Evolutionary conservation across 2,113 vertebrate genomes (phyloP).

Genomic region (Chlorodrepanis virens): DNA sequence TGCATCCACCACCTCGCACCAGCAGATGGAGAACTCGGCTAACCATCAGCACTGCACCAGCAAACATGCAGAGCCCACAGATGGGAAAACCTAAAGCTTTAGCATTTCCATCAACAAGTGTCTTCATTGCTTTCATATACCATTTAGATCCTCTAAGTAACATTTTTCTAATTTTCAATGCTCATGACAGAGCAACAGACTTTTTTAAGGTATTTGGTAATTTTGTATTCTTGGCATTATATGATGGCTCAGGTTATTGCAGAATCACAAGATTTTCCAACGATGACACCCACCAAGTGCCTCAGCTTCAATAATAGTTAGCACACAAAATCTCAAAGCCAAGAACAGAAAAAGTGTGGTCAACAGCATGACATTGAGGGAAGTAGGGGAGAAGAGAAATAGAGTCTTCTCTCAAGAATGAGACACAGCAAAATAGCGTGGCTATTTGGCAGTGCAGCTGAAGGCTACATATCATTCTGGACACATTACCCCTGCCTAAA

Average conservation of each 20-base stretch:
- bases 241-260: neutral
- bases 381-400: rapidly evolving
- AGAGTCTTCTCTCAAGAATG: neutral
- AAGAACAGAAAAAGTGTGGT: neutral
- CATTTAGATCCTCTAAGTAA: neutral
- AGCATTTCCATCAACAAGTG: neutral
- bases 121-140: neutral
- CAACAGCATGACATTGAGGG: neutral
- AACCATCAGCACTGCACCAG: rapidly evolving
- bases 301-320: neutral
- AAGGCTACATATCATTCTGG: neutral
- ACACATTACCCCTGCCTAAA: neutral
- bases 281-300: neutral
- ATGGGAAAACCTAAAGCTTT: neutral
- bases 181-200: neutral
- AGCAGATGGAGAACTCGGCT: constrained; percentile 48
- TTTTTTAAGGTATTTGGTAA: neutral
- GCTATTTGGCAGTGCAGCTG: neutral
- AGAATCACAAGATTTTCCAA: neutral
- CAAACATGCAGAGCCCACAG: rapidly evolving
- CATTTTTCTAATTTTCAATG: neutral
- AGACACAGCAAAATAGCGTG: rapidly evolving
- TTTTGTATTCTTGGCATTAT: neutral
- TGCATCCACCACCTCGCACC: neutral
- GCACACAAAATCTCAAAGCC: neutral